These are phyloP conservation scores for Macrobrachium rosenbergii DNA, from an alignment of 1,140 invertebrate species.

Conservation along the genomic window DNA sequence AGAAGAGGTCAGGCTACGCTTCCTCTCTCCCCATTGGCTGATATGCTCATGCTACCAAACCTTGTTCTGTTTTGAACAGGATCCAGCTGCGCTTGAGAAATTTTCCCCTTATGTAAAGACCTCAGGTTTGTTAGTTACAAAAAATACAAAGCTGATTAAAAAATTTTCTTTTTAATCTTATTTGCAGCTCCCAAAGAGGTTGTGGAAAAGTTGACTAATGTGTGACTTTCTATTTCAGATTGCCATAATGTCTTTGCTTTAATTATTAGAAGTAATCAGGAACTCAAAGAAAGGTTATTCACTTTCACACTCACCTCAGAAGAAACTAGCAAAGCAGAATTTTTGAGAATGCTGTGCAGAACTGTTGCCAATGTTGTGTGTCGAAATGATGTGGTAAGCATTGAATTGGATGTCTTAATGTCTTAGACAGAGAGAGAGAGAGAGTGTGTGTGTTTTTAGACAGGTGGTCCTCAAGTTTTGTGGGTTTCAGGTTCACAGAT, in stretches of 20 bases:
- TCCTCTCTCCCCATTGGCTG: too few species aligned
- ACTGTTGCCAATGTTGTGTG: slow-evolving; percentile 78
- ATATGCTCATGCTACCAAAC: too few species aligned
- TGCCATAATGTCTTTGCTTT: slow-evolving; percentile 91
- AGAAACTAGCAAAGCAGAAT: slow-evolving; percentile 82
- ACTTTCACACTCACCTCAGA: slow-evolving; percentile 88
- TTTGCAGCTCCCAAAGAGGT: not conserved
- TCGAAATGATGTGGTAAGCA: slow-evolving; percentile 72
- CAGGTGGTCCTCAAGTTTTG: not conserved
- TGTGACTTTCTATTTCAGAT: slow-evolving; percentile 73
- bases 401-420: slow-evolving; percentile 41
- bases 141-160: too few species aligned
- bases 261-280: slow-evolving; percentile 84
- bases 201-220: not conserved
- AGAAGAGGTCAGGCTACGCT: too few species aligned
- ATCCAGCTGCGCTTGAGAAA: too few species aligned
- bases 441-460: not conserved
- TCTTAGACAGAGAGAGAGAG: not conserved
- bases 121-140: too few species aligned
- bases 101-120: too few species aligned
- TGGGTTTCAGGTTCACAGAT: not conserved
- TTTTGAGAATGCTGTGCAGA: slow-evolving; percentile 85
- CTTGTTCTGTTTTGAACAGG: too few species aligned
- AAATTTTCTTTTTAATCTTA: not conserved
- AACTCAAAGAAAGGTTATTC: slow-evolving; percentile 88